Percentiles rank a stretch among this genome's conserved stretches.
phyloP scores from a whole-genome alignment of 2,797 vertebrate species.

The Clarias pachynema region DNA sequence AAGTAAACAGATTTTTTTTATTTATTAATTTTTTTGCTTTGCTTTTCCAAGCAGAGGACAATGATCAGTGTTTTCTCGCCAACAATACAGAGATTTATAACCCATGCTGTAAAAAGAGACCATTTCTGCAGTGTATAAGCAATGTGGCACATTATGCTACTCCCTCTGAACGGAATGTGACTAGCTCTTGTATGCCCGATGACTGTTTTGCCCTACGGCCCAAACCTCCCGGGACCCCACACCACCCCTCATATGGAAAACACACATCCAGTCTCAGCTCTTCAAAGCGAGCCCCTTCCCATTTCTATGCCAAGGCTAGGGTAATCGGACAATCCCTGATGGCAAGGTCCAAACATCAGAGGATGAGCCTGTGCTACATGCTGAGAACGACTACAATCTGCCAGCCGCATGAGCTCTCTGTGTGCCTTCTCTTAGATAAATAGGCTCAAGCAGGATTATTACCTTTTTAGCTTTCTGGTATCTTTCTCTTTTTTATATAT shows the following conservation, averaged over 20 bases:
- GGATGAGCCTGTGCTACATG: constrained; percentile 36
- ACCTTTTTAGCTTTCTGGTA: background rate
- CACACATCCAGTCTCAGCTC: constrained; percentile 29
- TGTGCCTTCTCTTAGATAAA: constrained; percentile 17
- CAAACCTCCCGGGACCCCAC: constrained; percentile 21
- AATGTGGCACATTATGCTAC: constrained; percentile 17
- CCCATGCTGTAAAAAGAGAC: constrained; percentile 1
- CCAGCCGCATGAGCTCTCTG: constrained; percentile 32
- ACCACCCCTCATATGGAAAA: constrained; percentile 37
- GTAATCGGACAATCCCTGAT: constrained; percentile 42
- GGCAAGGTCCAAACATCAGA: constrained; percentile 42
- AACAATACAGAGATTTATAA: constrained; percentile 10
- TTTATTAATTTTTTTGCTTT: background rate
- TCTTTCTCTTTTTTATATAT: background rate
- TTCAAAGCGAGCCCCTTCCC: constrained; percentile 37
- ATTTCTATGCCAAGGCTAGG: constrained; percentile 24
- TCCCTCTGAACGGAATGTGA: constrained; percentile 13
- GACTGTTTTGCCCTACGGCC: constrained; percentile 35
- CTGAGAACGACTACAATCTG: constrained; percentile 44
- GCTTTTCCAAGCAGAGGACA: background rate
- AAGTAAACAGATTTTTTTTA: background rate
- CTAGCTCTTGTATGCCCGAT: constrained; percentile 15
- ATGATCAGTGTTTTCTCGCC: background rate
- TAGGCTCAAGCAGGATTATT: constrained; percentile 20
- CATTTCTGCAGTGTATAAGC: constrained; percentile 15